Evolutionary conservation across 2,888 invertebrate genomes (phyloP).

Genomic region (Dryadula phaetusa): DNA sequence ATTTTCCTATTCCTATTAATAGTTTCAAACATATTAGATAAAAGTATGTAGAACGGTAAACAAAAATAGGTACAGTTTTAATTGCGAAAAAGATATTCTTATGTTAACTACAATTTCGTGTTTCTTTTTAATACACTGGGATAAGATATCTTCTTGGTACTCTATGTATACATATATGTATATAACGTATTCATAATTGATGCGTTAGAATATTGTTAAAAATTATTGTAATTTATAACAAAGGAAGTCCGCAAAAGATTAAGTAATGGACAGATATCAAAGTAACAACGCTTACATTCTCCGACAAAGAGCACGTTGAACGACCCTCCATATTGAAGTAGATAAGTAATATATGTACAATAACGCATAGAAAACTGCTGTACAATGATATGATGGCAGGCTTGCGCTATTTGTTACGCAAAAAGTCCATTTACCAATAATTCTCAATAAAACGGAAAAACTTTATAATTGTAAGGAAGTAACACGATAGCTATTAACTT

Average conservation of each 20-base stretch:
- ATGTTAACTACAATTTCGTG: no score
- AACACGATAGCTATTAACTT: background rate
- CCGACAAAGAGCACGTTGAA: constrained; percentile 25
- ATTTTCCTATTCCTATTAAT: no score
- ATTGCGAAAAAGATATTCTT: no score
- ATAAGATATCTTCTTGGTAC: no score
- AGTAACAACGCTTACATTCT: constrained; percentile 26
- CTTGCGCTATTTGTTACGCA: background rate
- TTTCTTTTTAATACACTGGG: no score
- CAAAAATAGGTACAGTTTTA: no score
- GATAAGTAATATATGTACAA: constrained; percentile 15
- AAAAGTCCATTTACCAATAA: background rate
- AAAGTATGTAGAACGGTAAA: background rate
- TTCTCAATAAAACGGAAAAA: background rate
- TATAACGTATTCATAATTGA: background rate
- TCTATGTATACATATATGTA: background rate
- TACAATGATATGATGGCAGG: background rate
- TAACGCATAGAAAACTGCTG: constrained; percentile 8
- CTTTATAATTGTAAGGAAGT: constrained; percentile 8
- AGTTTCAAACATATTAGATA: no score
- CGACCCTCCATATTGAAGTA: constrained; percentile 6
- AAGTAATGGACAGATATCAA: constrained; percentile 32
- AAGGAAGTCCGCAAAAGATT: constrained; percentile 36
- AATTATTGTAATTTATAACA: constrained; percentile 27
- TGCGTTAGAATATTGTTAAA: background rate